These are phyloP conservation scores for Pristiophorus japonicus DNA, from an alignment of 2,113 vertebrate genomes.

Conservation along the genomic window DNA sequence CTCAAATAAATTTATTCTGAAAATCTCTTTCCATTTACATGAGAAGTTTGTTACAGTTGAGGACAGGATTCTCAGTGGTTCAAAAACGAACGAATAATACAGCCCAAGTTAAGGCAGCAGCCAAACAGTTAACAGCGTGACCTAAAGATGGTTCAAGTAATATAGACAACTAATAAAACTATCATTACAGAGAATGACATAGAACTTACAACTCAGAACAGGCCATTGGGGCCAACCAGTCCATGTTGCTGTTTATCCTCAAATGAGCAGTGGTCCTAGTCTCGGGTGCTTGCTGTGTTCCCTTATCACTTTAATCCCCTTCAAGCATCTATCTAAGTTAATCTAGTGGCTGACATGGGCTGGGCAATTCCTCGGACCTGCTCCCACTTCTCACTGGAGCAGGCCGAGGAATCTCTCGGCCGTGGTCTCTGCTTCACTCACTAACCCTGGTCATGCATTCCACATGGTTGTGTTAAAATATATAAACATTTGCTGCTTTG, in stretches of 20 bases:
- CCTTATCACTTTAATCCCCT: neutral
- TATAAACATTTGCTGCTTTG: neutral
- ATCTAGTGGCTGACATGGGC: neutral
- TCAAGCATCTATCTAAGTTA: neutral
- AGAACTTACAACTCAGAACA: neutral
- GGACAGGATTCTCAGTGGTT: neutral
- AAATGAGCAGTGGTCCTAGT: neutral
- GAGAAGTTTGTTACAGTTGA: neutral
- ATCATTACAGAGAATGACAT: neutral
- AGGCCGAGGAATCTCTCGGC: neutral
- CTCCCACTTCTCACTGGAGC: neutral
- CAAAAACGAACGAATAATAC: neutral
- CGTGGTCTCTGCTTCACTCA: neutral
- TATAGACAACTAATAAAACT: neutral
- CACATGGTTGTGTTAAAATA: neutral
- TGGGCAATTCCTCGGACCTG: neutral
- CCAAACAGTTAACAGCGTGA: neutral
- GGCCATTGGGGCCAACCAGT: neutral
- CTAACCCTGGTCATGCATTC: neutral
- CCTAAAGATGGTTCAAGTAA: neutral
- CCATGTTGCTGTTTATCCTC: neutral
- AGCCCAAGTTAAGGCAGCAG: neutral
- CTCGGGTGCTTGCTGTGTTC: neutral
- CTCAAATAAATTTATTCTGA: neutral
- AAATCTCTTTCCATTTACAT: neutral